Evolutionary conservation across 2,888 invertebrate species (phyloP).

Genomic region (Drosophila neotestacea): DNA sequence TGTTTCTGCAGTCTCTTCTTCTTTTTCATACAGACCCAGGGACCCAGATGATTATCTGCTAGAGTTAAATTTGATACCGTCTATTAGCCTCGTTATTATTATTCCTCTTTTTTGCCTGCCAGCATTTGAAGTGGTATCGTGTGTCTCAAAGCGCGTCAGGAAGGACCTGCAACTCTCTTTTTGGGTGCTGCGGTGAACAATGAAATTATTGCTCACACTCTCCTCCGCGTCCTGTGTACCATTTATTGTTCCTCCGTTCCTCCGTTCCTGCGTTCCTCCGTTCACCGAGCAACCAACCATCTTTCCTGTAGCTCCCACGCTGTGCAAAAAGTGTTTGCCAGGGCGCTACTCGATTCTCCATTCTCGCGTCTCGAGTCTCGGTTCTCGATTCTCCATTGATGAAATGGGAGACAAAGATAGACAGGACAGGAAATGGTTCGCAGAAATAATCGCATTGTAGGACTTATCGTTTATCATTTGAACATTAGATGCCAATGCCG

Average conservation of each 20-base stretch:
- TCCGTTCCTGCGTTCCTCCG: constrained; percentile 4
- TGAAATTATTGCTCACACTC: constrained; percentile 37
- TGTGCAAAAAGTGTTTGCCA: constrained; percentile 38
- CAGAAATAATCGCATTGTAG: constrained; percentile 48
- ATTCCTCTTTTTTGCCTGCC: constrained; percentile 45
- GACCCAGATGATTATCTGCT: constrained; percentile 81
- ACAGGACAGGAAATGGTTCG: constrained; percentile 57
- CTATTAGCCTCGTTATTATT: constrained; percentile 84
- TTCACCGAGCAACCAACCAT: constrained; percentile 3
- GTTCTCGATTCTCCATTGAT: constrained; percentile 53
- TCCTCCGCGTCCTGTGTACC: constrained; percentile 34
- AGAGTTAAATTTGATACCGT: constrained; percentile 84
- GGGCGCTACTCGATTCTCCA: constrained; percentile 29
- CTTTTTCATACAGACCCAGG: constrained; percentile 1
- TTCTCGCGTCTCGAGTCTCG: not conserved
- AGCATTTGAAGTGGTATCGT: constrained; percentile 83
- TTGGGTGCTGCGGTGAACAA: constrained; percentile 60
- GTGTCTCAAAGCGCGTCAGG: constrained; percentile 70
- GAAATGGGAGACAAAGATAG: constrained; percentile 71
- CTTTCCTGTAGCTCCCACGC: constrained; percentile 71
- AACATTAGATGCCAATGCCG: constrained; percentile 49
- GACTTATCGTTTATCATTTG: constrained; percentile 59
- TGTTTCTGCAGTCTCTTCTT: constrained; percentile 29
- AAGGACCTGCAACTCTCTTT: constrained; percentile 18
- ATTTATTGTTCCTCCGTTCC: constrained; percentile 29